Base-by-base conservation (phyloP, 2,888 invertebrate genomes). In the Ypsolopha sequella region DNA sequence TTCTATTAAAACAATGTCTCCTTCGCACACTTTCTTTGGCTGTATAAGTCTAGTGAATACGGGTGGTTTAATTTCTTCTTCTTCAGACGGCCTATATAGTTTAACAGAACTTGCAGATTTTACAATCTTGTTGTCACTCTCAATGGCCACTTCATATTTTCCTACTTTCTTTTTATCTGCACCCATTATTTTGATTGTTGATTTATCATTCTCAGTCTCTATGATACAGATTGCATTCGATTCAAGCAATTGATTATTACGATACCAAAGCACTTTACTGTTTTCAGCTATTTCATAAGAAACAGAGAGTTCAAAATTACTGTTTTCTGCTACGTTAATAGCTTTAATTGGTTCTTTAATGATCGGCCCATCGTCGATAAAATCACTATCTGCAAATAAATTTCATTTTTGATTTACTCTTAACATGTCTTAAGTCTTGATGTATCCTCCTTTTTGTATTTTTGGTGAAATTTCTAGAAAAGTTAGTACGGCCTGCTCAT, bases 81-180 rank as follows among this genome's bases (percentile, higher is more conserved):
- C 87, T 57, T 90, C 88, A 54, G 88, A 80, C 14, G 87, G 77
- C 68, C 91, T 90, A 39, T 89, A 88, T 11, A 97, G 89, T 54
- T 92, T 91, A n/a, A 97, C 91, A 0, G 95, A 93, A 53, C 95
- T 93, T 3, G 93, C 93, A 38, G 95, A 91, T 65, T 93, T 91
- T 1, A 92, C 93, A 66, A 94, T 92, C 9, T 95, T 92, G 46
- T 90, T 91, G 54, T 90, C 88, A 76, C 94, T 95, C 63, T 91
- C 89, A n/a, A 95, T 92, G 34, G 92, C 87, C 10, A 96, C 91
- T 87, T 96, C 96, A 75, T 96, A 97, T 76, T 95, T 95, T 35
- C 97, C 97, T 54, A 90, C 89, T 68, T 94, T 93, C 65, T 92
- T 92, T 70, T 91, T 92, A 44, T 90, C 90, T 61, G 90, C 88